Evolutionary conservation across 1,140 invertebrate genomes (phyloP), one percentile per base, ranked within the genome.

Genomic region (Diorhabda carinulata): DNA sequence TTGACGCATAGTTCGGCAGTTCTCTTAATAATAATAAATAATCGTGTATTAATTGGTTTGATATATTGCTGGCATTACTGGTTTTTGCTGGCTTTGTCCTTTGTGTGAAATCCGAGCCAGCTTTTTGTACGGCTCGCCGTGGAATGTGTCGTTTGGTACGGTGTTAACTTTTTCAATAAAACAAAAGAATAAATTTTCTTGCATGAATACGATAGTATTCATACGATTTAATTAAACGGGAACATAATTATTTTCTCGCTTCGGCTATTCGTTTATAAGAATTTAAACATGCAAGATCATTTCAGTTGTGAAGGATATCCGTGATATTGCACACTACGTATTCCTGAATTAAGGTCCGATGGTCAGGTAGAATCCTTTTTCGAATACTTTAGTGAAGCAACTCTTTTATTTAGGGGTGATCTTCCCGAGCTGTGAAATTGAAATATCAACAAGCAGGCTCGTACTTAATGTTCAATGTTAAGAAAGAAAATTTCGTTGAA

Each of bases 1-100:
- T n/a, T 52, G 47, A 52, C 47, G 65, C 71, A 76, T 74, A 76
- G 73, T 76, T 76, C 72, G 73, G 75, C 73, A 72, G 70, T 61
- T 67, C 67, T 71, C 67, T 74, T 76, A 76, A 76, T 76, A 76
- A 76, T 72, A 73, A 76, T 77, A 77, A 77, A 77, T 77, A 77
- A 75, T 75, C 72, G 71, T 60, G 75, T 77, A 77, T 77, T 77
- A 77, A 77, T 77, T 77, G 74, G 75, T 77, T 77, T 77, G 75
- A 77, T 77, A 77, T 75, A 77, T 77, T 74, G 72, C 73, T 73
- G 70, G 71, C 73, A 72, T 73, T 73, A 68, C 75, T 65, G 67
- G 71, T 77, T 77, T 75, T 77, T 77, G 64, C 68, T 68, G 68
- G 47, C 73, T 75, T 75, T 77, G 75, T 77, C 75, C 74, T 74